Evolutionary conservation across 2,888 invertebrate genomes (phyloP).

Genomic region (Pristionchus fissidentatus): DNA sequence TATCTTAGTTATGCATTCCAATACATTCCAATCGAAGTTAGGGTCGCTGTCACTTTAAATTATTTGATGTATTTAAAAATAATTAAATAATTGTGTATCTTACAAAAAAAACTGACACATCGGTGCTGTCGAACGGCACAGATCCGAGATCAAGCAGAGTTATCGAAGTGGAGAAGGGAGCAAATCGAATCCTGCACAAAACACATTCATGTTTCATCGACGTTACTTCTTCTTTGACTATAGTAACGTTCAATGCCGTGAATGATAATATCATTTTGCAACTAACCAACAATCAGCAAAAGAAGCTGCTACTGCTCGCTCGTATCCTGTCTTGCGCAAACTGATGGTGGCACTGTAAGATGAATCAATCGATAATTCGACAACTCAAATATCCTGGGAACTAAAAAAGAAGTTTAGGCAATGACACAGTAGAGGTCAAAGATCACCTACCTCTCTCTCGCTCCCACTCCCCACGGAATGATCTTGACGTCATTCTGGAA

Average conservation of each 20-base stretch:
- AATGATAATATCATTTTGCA: neutral
- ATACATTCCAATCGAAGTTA: too few relatives aligned
- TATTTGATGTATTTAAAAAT: neutral
- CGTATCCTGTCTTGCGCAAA: slow-evolving; percentile 27
- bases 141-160: slow-evolving; percentile 12
- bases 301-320: slow-evolving; percentile 22
- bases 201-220: too few relatives aligned
- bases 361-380: neutral
- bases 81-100: too few relatives aligned
- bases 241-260: too few relatives aligned
- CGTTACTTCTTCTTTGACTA: neutral
- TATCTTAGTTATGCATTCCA: too few relatives aligned
- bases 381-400: neutral
- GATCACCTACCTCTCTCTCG: neutral
- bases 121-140: neutral
- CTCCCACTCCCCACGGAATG: slow-evolving; percentile 35
- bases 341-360: slow-evolving; percentile 26
- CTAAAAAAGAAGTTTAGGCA: too few relatives aligned
- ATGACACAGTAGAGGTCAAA: too few relatives aligned
- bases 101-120: neutral
- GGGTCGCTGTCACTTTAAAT: too few relatives aligned
- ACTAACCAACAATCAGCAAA: slow-evolving; percentile 42
- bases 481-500: slow-evolving; percentile 29
- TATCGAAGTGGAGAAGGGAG: slow-evolving; percentile 31
- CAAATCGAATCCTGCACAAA: slow-evolving; percentile 32